Percentiles rank a stretch among this genome's conserved stretches.
Conservation (phyloP, 2,797 vertebrate genomes). For the Diplodus sargus region DNA sequence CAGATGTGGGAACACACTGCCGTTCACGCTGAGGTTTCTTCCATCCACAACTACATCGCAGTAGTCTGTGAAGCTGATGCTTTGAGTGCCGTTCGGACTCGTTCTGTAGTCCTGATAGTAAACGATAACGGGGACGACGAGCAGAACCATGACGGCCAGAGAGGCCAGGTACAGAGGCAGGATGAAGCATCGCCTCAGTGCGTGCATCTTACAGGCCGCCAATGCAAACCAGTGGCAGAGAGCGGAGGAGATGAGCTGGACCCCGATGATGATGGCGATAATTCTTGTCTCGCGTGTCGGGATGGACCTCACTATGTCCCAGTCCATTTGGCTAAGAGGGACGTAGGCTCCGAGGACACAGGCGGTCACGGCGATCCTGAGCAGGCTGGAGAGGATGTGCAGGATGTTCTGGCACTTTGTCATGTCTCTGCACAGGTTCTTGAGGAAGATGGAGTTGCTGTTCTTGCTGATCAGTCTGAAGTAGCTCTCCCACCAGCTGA, state of each 20-base stretch:
- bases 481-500: conserved; percentile 84
- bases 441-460: conserved; percentile 45
- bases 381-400: conserved; percentile 71
- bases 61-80: conserved; percentile 58
- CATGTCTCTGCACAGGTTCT: conserved; percentile 60
- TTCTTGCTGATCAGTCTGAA: conserved; percentile 59
- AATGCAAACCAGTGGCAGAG: conserved; percentile 82
- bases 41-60: conserved; percentile 40
- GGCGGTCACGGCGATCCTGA: conserved; percentile 75
- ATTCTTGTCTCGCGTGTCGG: conserved; percentile 36
- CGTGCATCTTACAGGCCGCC: conserved; percentile 84
- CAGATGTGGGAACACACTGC: conserved; percentile 44
- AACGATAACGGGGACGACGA: conserved; percentile 59
- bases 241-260: conserved; percentile 80
- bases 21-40: background rate
- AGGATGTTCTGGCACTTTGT: conserved; percentile 65
- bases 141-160: conserved; percentile 63
- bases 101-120: conserved; percentile 43
- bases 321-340: conserved; percentile 63
- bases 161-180: conserved; percentile 79
- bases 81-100: conserved; percentile 15
- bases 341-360: conserved; percentile 74
- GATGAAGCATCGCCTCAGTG: conserved; percentile 77
- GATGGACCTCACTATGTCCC: conserved; percentile 55
- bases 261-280: conserved; percentile 60